Base-by-base conservation (phyloP, 2,797 vertebrate genomes). In the Fratercula arctica region DNA sequence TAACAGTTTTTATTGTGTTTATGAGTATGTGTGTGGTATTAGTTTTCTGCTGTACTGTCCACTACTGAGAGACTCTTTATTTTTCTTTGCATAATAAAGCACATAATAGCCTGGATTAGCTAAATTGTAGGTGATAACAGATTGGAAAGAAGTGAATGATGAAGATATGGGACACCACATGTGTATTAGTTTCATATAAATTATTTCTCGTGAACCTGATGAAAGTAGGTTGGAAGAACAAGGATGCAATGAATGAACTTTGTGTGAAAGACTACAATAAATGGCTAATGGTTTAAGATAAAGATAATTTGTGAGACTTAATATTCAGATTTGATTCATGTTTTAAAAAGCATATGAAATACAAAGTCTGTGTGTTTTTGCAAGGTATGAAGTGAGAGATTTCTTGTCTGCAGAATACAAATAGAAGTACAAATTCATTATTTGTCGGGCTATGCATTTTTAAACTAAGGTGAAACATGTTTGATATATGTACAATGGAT, bases 121-220 rank as follows among this genome's bases (percentile, higher is more conserved):
- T 99, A 98, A 99, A 98, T 98, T 98, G 98, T 98, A 98, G 98
- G 98, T 98, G 98, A 98, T 99, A 99, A 99, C 98, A 99, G 98
- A 98, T 98, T 97, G 98, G 98, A 97, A 97, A 96, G 98, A 98
- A 98, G 97, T 98, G 97, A 98, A 98, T 97, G 97, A 98, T 97
- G 97, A 98, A 96, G 98, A 98, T 97, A 99, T 96, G 98, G 97
- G 98, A 99, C 97, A 99, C 99, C 97, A 94, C 98, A 93, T 98
- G 98, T 98, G 98, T 98, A 98, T 98, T 98, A 98, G 98, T 98
- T 98, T 98, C 97, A 94, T 98, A 99, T 99, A 97, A 99, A 99
- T 99, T 99, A 99, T 99, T 99, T 98, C 98, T 99, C 31, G 33
- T 98, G 96, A 98, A 97, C 97, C 95, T 48, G 95, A 97, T 97